Conservation (phyloP, 2,888 invertebrate species). For the Margaritifera margaritifera region DNA sequence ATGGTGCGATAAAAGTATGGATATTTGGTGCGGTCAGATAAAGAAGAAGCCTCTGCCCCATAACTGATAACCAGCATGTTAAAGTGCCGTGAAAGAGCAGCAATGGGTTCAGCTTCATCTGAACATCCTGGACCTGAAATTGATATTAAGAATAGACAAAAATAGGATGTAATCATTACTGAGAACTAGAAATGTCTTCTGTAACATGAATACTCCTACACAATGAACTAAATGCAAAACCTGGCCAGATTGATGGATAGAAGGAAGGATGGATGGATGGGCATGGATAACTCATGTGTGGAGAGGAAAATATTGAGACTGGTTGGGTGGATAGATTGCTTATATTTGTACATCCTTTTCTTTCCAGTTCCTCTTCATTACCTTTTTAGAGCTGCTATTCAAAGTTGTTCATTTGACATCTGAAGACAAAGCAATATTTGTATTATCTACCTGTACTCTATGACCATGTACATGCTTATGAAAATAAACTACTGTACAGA, state of each 20-base stretch:
- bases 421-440: no score
- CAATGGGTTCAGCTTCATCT: conserved; percentile 86
- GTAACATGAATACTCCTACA: not conserved
- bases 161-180: not conserved
- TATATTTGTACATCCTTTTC: no score
- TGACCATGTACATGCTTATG: no score
- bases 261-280: no score
- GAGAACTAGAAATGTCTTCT: not conserved
- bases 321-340: not conserved
- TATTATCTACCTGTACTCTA: no score
- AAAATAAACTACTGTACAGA: no score
- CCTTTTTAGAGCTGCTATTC: no score
- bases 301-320: not conserved
- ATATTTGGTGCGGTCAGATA: conserved; percentile 81
- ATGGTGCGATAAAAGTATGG: conserved; percentile 87
- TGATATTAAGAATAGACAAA: not conserved
- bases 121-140: conserved; percentile 83
- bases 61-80: conserved; percentile 84
- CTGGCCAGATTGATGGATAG: no score
- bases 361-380: no score
- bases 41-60: conserved; percentile 84
- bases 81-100: conserved; percentile 83
- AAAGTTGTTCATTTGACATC: no score
- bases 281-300: not conserved
- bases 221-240: not conserved